Conservation (phyloP, 2,888 invertebrate species). For the Hypomecis atomaria region DNA sequence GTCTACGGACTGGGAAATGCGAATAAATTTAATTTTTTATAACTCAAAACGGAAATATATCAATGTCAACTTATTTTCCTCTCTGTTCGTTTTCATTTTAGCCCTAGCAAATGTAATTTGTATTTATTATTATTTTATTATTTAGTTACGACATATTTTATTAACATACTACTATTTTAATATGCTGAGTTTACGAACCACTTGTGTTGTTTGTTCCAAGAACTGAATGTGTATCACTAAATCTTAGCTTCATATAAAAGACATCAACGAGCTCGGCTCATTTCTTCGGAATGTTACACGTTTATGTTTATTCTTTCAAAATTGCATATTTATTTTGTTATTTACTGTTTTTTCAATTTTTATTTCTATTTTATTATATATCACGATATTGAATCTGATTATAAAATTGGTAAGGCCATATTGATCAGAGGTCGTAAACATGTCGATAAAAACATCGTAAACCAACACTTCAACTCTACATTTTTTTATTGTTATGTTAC, state of each 20-base stretch:
- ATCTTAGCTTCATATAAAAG: conserved; percentile 28
- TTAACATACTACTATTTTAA: too few species aligned
- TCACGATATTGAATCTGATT: conserved; percentile 13
- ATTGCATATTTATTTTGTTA: conserved; percentile 10
- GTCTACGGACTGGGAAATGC: conserved; percentile 17
- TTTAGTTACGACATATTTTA: too few species aligned
- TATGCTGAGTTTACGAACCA: too few species aligned
- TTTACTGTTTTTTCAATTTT: conserved; percentile 13
- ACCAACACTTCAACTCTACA: conserved; percentile 19
- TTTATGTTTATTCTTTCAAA: conserved; percentile 4
- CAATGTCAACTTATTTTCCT: too few species aligned
- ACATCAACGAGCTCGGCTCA: conserved; percentile 33
- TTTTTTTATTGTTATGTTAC: conserved; percentile 20
- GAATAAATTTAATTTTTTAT: not conserved
- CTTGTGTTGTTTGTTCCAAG: too few species aligned
- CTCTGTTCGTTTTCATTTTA: too few species aligned
- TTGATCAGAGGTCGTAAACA: conserved; percentile 25
- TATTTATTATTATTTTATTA: too few species aligned
- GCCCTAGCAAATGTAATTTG: too few species aligned
- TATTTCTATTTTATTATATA: conserved; percentile 18
- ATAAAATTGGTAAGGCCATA: conserved; percentile 16
- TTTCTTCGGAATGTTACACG: not conserved
- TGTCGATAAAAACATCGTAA: conserved; percentile 29
- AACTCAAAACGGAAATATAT: too few species aligned
- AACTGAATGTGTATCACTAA: not conserved